Base-by-base conservation (phyloP, 2,797 vertebrate species). In the Ctenochaetus hawaiiensis region DNA sequence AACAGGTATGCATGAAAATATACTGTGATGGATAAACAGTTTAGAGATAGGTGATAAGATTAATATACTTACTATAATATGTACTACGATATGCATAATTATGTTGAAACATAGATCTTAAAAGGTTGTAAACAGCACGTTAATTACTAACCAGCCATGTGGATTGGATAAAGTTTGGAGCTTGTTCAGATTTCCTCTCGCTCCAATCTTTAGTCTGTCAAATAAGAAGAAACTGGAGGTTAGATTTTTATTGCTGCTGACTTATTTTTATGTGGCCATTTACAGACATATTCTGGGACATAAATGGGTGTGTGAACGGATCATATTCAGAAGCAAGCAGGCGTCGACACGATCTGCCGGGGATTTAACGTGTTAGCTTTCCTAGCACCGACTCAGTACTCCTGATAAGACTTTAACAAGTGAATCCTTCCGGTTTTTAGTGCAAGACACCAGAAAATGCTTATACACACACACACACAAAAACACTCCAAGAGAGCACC, bases 81-180 rank as follows among this genome's bases (percentile, higher is more conserved):
- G 26, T 30, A 30, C 26, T 30, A 30, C 5, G 16, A 3, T 57
- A n/a, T 37, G 5, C 34, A 57, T 14, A 39, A 5, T 1, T 34
- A 18, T 56, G 34, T 5, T 23, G 3, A 26, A 4, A 18, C 2
- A 17, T 23, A 10, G 7, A 54, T 34, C 1, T 43, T 8, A 60
- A 60, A 10, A 47, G 8, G 3, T 39, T 51, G 3, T 39, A 22
- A 59, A 59, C 17, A 20, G 7, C 20, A 0, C 20, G 9, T 6
- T 63, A 45, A 44, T 51, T 43, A 81, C 91, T 82, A 52, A 93
- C 92, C 93, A 63, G 89, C 89, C 93, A 94, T 94, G 57, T 62
- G 62, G 69, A 66, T 22, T 4, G 26, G 26, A 30, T 30, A 4
- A 43, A 45, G 11, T 44, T 56, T 75, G 16, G 67, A 39, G 75